Percentiles rank a stretch among this genome's conserved stretches.
These are phyloP conservation scores for Cyaniris semiargus DNA, from an alignment of 2,888 invertebrate genomes.

Conservation along the genomic window DNA sequence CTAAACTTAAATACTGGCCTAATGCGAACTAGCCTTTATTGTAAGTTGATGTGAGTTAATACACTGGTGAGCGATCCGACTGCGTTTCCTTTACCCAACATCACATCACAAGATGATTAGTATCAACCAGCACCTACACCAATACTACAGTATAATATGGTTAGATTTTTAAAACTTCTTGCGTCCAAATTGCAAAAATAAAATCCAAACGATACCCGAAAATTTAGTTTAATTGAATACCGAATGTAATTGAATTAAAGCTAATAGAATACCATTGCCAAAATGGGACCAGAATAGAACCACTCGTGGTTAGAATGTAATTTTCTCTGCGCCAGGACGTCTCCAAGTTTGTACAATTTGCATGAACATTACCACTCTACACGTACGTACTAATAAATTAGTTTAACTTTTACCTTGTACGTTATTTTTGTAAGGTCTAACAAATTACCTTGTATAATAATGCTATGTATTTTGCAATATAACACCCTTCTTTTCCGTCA, in stretches of 20 bases:
- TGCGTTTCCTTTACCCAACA: too few species aligned
- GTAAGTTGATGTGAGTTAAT: too few species aligned
- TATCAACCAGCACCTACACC: too few species aligned
- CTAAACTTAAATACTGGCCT: too few species aligned
- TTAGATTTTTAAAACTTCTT: too few species aligned
- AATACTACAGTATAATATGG: too few species aligned
- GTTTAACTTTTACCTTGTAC: background rate
- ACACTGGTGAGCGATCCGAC: too few species aligned
- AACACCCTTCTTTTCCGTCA: too few species aligned
- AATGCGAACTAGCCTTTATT: too few species aligned
- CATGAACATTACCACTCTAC: constrained; percentile 1
- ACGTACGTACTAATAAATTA: background rate
- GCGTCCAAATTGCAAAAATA: background rate
- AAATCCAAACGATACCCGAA: background rate
- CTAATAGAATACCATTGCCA: background rate
- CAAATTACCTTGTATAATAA: too few species aligned
- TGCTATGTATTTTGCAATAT: too few species aligned
- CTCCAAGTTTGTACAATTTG: constrained; percentile 15
- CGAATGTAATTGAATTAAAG: background rate
- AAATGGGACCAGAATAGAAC: background rate
- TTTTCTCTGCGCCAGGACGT: background rate
- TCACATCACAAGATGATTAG: too few species aligned
- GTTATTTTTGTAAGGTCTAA: background rate
- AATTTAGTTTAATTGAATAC: background rate
- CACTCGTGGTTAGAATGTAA: background rate